phyloP scores from a whole-genome alignment of 2,113 vertebrate genomes.

The Rhinoderma darwinii region DNA sequence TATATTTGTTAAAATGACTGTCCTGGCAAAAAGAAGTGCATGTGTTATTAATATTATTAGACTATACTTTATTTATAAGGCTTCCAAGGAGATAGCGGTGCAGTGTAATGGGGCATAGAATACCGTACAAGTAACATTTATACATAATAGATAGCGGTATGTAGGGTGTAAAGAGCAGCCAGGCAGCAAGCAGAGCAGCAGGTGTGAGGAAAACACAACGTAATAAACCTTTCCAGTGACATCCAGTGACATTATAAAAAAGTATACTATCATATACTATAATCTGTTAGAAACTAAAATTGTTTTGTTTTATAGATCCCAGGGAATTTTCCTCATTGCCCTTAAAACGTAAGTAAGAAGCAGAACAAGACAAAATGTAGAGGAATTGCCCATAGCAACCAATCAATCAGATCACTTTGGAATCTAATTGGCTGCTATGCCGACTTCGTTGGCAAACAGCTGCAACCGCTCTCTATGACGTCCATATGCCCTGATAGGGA shows the following conservation, averaged over 20 bases:
- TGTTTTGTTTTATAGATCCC: constrained; percentile 63
- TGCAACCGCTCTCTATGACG: no score
- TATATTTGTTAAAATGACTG: not conserved
- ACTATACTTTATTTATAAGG: constrained; percentile 55
- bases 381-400: not conserved
- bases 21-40: not conserved
- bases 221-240: not conserved
- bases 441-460: no score
- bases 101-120: constrained; percentile 46
- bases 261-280: not conserved
- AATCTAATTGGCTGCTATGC: not conserved
- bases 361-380: not conserved
- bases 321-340: constrained; percentile 59
- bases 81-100: constrained; percentile 4
- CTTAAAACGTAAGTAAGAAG: constrained; percentile 74
- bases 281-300: not conserved
- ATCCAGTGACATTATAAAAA: not conserved
- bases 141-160: constrained; percentile 56
- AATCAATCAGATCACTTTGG: not conserved
- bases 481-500: no score
- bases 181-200: constrained; percentile 36
- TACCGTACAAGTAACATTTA: constrained; percentile 47
- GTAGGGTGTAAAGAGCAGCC: constrained; percentile 29
- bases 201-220: not conserved
- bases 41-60: constrained; percentile 53